Conservation (phyloP, 2,888 invertebrate genomes). For the Trachelus tabidus region DNA sequence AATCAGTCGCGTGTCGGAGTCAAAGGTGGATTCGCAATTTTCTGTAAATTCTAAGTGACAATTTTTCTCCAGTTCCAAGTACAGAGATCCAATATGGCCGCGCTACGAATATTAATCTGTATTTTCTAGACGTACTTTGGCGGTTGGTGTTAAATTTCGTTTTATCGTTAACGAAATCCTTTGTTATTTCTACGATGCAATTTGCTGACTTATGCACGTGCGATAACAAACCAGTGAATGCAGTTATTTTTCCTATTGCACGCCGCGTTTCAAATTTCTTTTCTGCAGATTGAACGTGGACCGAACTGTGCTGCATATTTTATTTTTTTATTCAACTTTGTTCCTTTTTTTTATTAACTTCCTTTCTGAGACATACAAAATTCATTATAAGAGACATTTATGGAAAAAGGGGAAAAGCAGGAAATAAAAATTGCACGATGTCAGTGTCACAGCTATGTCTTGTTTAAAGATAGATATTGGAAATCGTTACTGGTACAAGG, state of each 20-base stretch:
- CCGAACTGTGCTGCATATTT: too few relatives aligned
- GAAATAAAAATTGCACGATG: neutral
- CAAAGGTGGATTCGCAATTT: too few relatives aligned
- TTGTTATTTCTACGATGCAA: neutral
- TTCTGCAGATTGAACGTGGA: neutral
- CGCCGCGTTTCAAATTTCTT: neutral
- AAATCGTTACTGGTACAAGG: constrained; percentile 23
- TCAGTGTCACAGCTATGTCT: neutral
- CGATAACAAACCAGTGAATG: neutral
- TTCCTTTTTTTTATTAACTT: neutral
- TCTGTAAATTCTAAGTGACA: too few relatives aligned
- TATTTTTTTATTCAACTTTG: neutral
- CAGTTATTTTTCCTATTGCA: neutral
- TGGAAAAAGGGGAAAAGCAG: neutral
- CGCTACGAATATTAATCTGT: too few relatives aligned
- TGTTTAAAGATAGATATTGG: constrained; percentile 24
- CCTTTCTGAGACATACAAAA: neutral
- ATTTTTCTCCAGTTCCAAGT: too few relatives aligned
- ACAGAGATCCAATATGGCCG: too few relatives aligned
- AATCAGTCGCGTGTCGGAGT: too few relatives aligned
- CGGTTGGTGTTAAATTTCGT: too few relatives aligned
- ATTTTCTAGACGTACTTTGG: too few relatives aligned
- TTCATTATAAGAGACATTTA: neutral
- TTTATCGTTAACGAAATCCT: neutral
- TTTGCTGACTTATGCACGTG: neutral